phyloP scores from a whole-genome alignment of 2,888 invertebrate species.

The Cabera pusaria region DNA sequence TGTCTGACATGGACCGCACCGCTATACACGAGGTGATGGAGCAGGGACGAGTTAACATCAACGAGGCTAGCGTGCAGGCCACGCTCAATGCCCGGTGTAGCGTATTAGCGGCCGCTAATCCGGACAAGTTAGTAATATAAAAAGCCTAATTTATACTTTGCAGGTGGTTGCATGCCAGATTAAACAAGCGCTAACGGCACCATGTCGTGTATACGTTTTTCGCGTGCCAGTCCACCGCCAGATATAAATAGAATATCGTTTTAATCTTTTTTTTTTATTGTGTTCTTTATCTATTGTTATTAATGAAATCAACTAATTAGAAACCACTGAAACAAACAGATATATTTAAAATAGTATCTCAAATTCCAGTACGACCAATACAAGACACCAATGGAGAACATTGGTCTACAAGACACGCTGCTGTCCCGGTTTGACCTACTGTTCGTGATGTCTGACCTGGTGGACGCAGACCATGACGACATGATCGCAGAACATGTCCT shows the following conservation, averaged over 20 bases:
- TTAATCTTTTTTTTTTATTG: no score
- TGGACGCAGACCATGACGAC: constrained; percentile 95
- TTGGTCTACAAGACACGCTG: constrained; percentile 98
- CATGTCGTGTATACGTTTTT: no score
- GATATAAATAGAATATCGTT: no score
- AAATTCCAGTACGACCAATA: constrained; percentile 97
- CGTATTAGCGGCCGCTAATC: constrained; percentile 99
- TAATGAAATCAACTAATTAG: no score
- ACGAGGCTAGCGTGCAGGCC: constrained; percentile 99
- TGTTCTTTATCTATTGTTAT: no score
- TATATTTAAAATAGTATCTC: no score
- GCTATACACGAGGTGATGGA: constrained; percentile 99
- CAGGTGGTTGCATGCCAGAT: no score
- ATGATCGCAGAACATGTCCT: constrained; percentile 98
- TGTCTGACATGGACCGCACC: constrained; percentile 99
- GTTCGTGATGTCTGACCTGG: constrained; percentile 97
- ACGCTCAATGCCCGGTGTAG: constrained; percentile 98
- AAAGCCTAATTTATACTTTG: no score
- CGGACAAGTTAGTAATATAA: no score
- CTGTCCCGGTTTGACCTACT: constrained; percentile 99
- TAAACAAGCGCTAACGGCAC: no score
- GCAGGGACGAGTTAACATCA: constrained; percentile 98
- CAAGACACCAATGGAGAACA: constrained; percentile 99
- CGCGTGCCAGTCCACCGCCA: no score
- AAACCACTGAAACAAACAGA: no score